A percentile compares a stretch with the other conserved stretches of the same genome.
These are phyloP conservation scores for Trachythela sp. DNA, from an alignment of 64 coral and sea anemone genomes.

Conservation along the genomic window DNA sequence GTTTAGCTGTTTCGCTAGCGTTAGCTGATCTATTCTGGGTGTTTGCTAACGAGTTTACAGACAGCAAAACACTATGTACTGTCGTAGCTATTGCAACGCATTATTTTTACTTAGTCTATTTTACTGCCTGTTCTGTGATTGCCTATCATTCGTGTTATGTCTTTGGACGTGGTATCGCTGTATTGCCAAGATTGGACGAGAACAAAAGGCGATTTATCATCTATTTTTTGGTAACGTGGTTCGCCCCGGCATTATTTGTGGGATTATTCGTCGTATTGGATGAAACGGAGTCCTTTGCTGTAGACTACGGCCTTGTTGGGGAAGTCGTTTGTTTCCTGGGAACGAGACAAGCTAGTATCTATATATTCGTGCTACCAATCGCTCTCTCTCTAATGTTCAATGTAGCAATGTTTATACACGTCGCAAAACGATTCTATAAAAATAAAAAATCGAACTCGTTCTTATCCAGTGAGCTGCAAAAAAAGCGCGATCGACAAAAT, in stretches of 20 bases:
- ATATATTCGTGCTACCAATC: not conserved
- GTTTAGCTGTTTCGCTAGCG: not conserved
- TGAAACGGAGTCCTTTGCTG: not conserved
- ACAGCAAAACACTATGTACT: not conserved
- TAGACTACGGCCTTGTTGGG: not conserved
- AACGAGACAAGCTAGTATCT: not conserved
- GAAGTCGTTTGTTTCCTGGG: not conserved
- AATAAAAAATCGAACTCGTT: not conserved
- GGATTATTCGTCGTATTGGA: not conserved
- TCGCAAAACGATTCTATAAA: not conserved
- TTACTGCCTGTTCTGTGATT: not conserved
- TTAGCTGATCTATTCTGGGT: not conserved
- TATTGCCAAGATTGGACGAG: not conserved
- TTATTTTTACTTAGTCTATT: not conserved
- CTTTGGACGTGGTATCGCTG: not conserved
- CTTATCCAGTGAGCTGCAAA: not conserved
- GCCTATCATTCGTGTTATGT: not conserved
- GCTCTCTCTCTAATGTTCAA: not conserved
- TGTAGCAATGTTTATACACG: not conserved
- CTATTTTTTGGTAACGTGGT: not conserved
- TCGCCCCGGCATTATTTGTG: not conserved
- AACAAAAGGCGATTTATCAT: not conserved
- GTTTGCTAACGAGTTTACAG: not conserved
- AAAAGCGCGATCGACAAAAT: not conserved
- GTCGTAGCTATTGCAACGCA: not conserved